Evolutionary conservation across 2,113 vertebrate genomes (phyloP).

Genomic region (Notarius quadriscutis): DNA sequence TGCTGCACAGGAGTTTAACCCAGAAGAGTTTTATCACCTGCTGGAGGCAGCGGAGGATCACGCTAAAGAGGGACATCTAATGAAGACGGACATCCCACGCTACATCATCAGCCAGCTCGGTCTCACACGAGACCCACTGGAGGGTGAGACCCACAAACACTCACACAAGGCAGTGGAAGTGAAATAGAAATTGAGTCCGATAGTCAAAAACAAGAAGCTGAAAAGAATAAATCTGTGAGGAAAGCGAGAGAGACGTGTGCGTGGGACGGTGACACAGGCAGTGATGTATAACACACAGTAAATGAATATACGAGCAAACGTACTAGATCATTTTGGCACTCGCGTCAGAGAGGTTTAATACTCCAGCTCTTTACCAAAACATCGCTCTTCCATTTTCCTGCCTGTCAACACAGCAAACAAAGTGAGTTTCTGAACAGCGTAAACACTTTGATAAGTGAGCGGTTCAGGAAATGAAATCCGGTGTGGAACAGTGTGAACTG

Average conservation of each 20-base stretch:
- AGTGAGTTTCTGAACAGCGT: background rate
- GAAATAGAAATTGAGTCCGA: background rate
- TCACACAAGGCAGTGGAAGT: background rate
- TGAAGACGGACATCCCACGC: slow-evolving; percentile 97
- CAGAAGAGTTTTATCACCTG: slow-evolving; percentile 98
- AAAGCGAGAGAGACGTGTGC: background rate
- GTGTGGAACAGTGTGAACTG: background rate
- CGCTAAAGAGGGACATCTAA: slow-evolving; percentile 95
- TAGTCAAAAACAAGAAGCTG: background rate
- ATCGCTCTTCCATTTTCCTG: background rate
- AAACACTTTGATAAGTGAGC: background rate
- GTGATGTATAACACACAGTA: background rate
- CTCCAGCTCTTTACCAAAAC: background rate
- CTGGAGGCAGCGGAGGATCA: slow-evolving; percentile 98
- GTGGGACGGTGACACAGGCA: background rate
- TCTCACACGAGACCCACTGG: slow-evolving; percentile 94
- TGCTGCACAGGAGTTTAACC: slow-evolving; percentile 89
- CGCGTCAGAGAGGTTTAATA: background rate
- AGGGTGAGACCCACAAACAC: slow-evolving; percentile 75
- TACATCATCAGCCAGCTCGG: slow-evolving; percentile 96
- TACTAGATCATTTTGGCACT: background rate
- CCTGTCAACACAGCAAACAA: background rate
- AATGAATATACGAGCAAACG: background rate
- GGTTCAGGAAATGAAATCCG: background rate
- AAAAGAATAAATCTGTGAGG: background rate